Evolutionary conservation across 2,888 invertebrate genomes (phyloP).

Genomic region (Synergus laeviventris): DNA sequence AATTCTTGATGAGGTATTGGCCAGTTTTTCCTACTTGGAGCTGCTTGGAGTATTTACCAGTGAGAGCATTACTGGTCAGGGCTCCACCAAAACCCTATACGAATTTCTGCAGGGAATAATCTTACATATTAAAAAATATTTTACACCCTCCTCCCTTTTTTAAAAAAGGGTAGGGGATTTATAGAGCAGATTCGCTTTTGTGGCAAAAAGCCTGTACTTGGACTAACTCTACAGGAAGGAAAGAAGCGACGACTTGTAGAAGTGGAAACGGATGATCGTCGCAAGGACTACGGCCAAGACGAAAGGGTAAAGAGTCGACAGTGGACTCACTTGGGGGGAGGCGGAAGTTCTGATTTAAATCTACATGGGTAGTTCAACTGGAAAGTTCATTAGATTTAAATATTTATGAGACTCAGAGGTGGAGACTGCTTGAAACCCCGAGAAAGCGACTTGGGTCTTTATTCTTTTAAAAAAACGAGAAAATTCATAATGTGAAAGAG

Average conservation of each 20-base stretch:
- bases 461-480: constrained; percentile 54
- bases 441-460: constrained; percentile 64
- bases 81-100: too few relatives aligned
- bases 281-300: constrained; percentile 9
- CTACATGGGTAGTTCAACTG: constrained; percentile 57
- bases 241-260: neutral
- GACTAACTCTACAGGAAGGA: neutral
- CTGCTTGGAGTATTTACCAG: too few relatives aligned
- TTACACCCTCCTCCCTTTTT: too few relatives aligned
- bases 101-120: too few relatives aligned
- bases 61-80: too few relatives aligned
- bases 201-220: neutral
- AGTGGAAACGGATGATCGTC: constrained; percentile 12
- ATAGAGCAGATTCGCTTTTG: too few relatives aligned
- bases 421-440: constrained; percentile 65
- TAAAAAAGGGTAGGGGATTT: too few relatives aligned
- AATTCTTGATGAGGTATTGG: too few relatives aligned
- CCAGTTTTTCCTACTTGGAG: too few relatives aligned
- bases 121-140: too few relatives aligned
- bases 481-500: constrained; percentile 19
- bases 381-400: constrained; percentile 71
- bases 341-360: constrained; percentile 62
- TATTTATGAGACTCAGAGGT: constrained; percentile 67
- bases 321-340: constrained; percentile 30
- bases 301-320: constrained; percentile 14